These are phyloP conservation scores for Carettochelys insculpta DNA, from an alignment of 2,113 vertebrate species.

Conservation along the genomic window DNA sequence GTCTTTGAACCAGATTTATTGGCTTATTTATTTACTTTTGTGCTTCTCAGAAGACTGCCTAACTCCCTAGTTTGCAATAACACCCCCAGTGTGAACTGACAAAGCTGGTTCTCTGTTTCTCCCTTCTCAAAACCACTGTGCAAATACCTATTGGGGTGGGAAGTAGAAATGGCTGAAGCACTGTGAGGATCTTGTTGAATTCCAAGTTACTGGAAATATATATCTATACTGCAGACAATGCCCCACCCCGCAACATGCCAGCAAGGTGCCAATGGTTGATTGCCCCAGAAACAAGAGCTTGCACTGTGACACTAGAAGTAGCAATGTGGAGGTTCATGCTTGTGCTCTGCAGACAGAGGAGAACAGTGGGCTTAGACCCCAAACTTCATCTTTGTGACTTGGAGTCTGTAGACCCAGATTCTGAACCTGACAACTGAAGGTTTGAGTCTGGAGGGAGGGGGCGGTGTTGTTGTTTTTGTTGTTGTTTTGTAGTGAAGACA, in stretches of 20 bases:
- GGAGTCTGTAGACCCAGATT: not conserved
- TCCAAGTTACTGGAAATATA: not conserved
- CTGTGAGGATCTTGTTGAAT: not conserved
- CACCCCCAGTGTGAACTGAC: fast-evolving
- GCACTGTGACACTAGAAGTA: not conserved
- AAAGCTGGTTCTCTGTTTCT: not conserved
- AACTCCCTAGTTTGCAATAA: fast-evolving
- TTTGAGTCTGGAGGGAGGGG: no score
- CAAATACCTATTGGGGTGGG: not conserved
- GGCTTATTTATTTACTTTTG: not conserved
- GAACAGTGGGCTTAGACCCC: not conserved
- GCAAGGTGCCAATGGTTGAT: not conserved
- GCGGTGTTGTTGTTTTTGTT: no score
- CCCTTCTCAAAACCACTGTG: not conserved
- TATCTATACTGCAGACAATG: not conserved
- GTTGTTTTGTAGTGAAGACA: not conserved
- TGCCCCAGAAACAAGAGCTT: not conserved
- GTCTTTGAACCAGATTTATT: not conserved
- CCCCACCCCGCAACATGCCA: not conserved
- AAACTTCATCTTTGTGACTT: not conserved
- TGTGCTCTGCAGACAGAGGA: not conserved
- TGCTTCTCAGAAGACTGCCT: not conserved
- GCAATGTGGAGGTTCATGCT: not conserved
- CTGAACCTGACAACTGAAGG: not conserved
- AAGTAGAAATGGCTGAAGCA: not conserved